phyloP scores from a whole-genome alignment of 2,113 vertebrate genomes.

The Diadophis punctatus region DNA sequence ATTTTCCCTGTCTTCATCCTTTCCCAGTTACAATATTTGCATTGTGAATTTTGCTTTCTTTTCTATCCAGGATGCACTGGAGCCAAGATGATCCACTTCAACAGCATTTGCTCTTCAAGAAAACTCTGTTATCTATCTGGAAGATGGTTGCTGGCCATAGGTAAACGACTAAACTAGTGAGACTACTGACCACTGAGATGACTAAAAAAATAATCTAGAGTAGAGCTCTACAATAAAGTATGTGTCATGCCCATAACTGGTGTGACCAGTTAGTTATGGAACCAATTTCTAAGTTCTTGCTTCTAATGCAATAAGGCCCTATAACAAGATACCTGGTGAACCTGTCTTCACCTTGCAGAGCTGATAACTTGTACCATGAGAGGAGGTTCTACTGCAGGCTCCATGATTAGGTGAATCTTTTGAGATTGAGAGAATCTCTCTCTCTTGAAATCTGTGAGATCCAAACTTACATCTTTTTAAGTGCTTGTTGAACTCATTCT shows the following conservation, averaged over 20 bases:
- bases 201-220: not conserved
- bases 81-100: slow-evolving; percentile 54
- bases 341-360: not conserved
- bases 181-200: not conserved
- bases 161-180: slow-evolving; percentile 40
- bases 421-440: not conserved
- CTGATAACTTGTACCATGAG: not conserved
- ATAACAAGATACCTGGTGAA: not conserved
- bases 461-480: not conserved
- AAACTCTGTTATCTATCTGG: slow-evolving; percentile 72
- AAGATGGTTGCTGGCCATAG: slow-evolving; percentile 76
- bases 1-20: not conserved
- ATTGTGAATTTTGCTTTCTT: slow-evolving; percentile 20
- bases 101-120: slow-evolving; percentile 65
- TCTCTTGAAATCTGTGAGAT: not conserved
- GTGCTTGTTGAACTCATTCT: not conserved
- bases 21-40: too few species aligned
- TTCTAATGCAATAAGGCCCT: not conserved
- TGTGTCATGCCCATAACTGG: not conserved
- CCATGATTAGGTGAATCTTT: not conserved
- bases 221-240: not conserved
- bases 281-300: not conserved
- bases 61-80: slow-evolving; percentile 47
- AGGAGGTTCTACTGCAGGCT: not conserved
- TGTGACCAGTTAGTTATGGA: not conserved